Evolutionary conservation across 2,797 vertebrate genomes (phyloP), one percentile per base, ranked within the genome.

Genomic region (Lophotriccus pileatus): DNA sequence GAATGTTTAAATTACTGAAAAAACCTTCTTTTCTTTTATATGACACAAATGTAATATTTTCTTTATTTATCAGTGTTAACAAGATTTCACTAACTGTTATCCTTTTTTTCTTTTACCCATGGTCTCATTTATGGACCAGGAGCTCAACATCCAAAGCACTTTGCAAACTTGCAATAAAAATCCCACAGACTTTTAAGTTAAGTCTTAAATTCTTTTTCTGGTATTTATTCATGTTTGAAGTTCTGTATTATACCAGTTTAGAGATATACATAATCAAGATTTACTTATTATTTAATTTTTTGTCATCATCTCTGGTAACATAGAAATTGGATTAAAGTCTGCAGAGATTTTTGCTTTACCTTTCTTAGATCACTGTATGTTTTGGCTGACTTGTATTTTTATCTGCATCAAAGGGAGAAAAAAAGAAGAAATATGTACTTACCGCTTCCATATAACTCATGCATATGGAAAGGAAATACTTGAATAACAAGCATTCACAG

Each of bases 331-430:
- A 85, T 66, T 93, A 58, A 87, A 87, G 64, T 59, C 60, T 87
- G 43, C 73, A 80, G 75, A 80, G 84, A 53, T 37, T 95, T 95
- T 87, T 87, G 17, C 17, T 95, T 91, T 50, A 64, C 39, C 25
- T 89, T 91, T 85, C 75, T 83, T 87, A 90, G 68, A 91, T 93
- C 75, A 39, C 20, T 77, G 22, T 69, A 13, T 92, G 55, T 85
- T 95, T 94, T 92, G 27, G 64, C 68, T 95, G 90, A 95, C 89
- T 93, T 74, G 49, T 85, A 72, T 84, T 95, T 94, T 91, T 95
- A 83, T 64, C 75, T 60, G n/a, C 78, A 92, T 90, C 92, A 95
- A 95, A 96, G 64, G 7, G 14, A 94, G 62, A 44, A 55, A 34
- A 85, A 88, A 90, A 84, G 41, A 89, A 91, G 34, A 82, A 92